Conservation (phyloP, 53 echinoderm and acorn worm species). For the Actinopyga echinites region DNA sequence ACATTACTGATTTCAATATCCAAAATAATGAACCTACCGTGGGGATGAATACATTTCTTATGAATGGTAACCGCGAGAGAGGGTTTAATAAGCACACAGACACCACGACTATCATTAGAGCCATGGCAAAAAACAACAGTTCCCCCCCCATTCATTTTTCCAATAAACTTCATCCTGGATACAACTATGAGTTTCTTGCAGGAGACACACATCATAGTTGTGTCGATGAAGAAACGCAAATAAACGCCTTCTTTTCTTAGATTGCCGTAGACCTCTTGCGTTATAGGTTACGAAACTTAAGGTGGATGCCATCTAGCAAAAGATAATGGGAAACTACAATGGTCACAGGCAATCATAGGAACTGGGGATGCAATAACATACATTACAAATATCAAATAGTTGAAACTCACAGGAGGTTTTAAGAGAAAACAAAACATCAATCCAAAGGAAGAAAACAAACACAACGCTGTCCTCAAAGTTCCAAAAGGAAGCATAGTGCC, state of each 20-base stretch:
- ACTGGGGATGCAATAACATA: neutral
- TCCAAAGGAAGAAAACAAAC: neutral
- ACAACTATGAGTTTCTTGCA: neutral
- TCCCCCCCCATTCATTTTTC: neutral
- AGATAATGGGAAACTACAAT: neutral
- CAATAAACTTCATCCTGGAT: neutral
- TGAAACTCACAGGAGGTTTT: neutral
- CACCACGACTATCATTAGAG: too few relatives aligned
- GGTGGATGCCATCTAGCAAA: neutral
- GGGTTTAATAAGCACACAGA: neutral
- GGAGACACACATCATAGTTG: neutral
- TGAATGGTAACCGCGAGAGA: neutral
- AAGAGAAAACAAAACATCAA: neutral
- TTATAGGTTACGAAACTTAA: neutral
- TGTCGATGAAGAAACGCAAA: neutral
- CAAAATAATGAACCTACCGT: too few relatives aligned
- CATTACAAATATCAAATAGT: neutral
- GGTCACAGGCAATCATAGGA: neutral
- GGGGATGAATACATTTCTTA: neutral
- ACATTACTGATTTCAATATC: neutral
- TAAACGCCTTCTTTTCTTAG: neutral
- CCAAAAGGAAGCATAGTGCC: neutral
- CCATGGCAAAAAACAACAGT: too few relatives aligned
- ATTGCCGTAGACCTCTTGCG: neutral
- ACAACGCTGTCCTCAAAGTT: neutral